Evolutionary conservation across 2,888 invertebrate genomes (phyloP), one percentile per base, ranked within the genome.

Genomic region (Rhimphoctona megacephalus): DNA sequence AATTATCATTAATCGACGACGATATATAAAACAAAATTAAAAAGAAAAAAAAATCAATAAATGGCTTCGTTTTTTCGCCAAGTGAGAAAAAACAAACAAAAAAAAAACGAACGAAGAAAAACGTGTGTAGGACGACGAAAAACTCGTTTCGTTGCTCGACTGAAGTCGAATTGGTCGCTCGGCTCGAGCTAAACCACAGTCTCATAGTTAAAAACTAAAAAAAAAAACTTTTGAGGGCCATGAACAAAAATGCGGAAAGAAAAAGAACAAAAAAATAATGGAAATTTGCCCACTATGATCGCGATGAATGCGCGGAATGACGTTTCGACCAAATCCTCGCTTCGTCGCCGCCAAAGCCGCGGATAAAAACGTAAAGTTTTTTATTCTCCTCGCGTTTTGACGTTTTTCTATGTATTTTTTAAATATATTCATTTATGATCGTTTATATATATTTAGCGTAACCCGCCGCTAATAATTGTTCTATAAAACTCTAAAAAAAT

Each of bases 401-500:
- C 66, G n/a, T 36, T 77, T 57, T 25, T 73, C n/a, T 57, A n/a
- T n/a, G 1, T 25, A 49, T 73, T 54, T n/a, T 36, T n/a, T 61
- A 30, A 49, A n/a, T 36, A 22, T 61, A 61, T n/a, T 64, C 19
- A 9, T 78, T 9, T 52, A 67, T 36, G 7, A 25, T 78, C n/a
- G 19, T 76, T 30, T 76, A n/a, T 33, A 30, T 66, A 61, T 72
- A 25, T 36, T 79, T 73, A 77, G 78, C 83, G 86, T 69, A 49
- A 67, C 83, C 87, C 22, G 80, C 72, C 85, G 85, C 80, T 85
- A 67, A 76, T 67, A 14, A n/a, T 76, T 57, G 8, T 8, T 73
- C 36, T 74, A 81, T 70, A 22, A 57, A 57, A 54, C 64, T n/a
- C 30, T 30, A 82, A 72, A 19, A 8, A 11, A 52, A 61, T 39